phyloP scores from a whole-genome alignment of 37 sponge, comb jelly and placozoan genomes.

The Haliclona indistincta region DNA sequence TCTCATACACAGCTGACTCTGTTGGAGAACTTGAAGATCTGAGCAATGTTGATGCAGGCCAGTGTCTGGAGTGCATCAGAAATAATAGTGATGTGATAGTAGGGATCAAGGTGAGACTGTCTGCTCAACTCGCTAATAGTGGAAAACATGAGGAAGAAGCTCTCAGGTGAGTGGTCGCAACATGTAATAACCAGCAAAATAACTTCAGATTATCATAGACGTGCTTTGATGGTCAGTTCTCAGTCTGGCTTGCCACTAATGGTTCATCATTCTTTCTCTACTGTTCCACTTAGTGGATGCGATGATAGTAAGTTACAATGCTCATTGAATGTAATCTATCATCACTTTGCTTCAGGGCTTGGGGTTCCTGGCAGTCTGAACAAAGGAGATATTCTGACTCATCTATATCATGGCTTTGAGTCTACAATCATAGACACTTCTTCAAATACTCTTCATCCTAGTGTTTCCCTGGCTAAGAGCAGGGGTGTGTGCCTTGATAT shows the following conservation, averaged over 20 bases:
- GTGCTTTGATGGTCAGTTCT: neutral
- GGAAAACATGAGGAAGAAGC: conserved; percentile 50
- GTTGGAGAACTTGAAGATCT: conserved; percentile 35
- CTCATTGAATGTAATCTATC: neutral
- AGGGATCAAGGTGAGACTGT: conserved; percentile 44
- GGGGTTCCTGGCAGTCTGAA: conserved; percentile 3
- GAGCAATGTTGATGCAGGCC: conserved; percentile 22
- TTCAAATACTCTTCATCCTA: neutral
- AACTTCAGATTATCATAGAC: neutral
- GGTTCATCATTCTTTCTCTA: conserved; percentile 49
- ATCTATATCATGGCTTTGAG: conserved; percentile 32
- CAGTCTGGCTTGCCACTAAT: conserved; percentile 22
- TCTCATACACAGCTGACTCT: neutral
- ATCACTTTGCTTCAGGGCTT: neutral
- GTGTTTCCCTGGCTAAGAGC: conserved; percentile 9
- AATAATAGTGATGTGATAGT: conserved; percentile 21
- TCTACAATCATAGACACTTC: conserved; percentile 26
- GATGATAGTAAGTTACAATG: neutral
- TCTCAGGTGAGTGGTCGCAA: conserved; percentile 10
- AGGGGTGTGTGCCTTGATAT: conserved; percentile 38
- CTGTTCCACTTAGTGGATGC: conserved; percentile 14
- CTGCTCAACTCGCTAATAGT: conserved; percentile 16
- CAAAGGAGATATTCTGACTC: conserved; percentile 50
- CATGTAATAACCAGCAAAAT: too few relatives aligned
- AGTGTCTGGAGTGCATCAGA: conserved; percentile 16